These are phyloP conservation scores for Malacoctenus gilli DNA, from an alignment of 2,797 vertebrate species.

Conservation along the genomic window DNA sequence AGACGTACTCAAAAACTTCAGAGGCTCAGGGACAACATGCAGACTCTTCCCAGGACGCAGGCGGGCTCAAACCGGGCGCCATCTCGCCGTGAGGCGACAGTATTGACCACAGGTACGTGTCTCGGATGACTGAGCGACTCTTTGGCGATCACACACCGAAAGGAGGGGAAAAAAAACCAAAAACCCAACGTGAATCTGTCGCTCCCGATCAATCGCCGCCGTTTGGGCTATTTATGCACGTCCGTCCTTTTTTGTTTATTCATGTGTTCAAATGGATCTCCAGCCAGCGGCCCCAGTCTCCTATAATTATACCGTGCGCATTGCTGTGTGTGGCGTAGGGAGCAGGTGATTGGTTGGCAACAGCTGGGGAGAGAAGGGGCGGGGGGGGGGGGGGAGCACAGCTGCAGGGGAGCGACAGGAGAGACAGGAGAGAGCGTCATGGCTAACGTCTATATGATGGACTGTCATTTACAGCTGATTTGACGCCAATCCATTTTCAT, in stretches of 20 bases:
- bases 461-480: background rate
- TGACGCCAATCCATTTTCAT: too few relatives aligned
- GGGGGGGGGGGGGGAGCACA: conserved; percentile 73
- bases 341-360: conserved; percentile 78
- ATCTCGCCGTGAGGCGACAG: too few relatives aligned
- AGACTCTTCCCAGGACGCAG: too few relatives aligned
- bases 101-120: too few relatives aligned
- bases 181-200: background rate
- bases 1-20: too few relatives aligned
- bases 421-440: background rate
- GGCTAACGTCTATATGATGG: background rate
- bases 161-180: background rate
- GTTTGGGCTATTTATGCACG: conserved; percentile 39
- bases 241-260: conserved; percentile 44
- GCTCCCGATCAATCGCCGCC: conserved; percentile 23
- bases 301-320: conserved; percentile 63
- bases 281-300: conserved; percentile 46
- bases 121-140: too few relatives aligned
- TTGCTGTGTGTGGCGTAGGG: conserved; percentile 32
- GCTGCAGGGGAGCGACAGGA: conserved; percentile 61
- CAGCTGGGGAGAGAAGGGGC: conserved; percentile 78
- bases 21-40: too few relatives aligned
- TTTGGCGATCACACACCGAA: background rate
- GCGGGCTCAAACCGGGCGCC: too few relatives aligned
- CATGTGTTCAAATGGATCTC: conserved; percentile 55